Percentiles rank a stretch among this genome's conserved stretches.
These are phyloP conservation scores for Erpornis zantholeuca DNA, from an alignment of 2,113 vertebrate species.

Conservation along the genomic window DNA sequence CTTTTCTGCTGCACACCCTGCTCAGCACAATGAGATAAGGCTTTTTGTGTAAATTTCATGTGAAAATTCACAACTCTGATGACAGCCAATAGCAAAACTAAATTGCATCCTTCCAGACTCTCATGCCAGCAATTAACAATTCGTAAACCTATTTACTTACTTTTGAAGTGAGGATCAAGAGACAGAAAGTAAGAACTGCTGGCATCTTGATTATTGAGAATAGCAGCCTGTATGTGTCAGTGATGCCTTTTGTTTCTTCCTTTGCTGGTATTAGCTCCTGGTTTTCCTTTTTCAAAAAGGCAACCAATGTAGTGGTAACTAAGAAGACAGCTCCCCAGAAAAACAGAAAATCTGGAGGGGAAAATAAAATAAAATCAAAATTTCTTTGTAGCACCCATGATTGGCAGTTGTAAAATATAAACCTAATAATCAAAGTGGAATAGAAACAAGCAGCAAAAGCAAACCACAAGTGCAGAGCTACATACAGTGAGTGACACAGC, in stretches of 20 bases:
- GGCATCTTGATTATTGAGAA: conserved; percentile 94
- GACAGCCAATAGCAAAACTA: background rate
- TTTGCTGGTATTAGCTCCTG: conserved; percentile 66
- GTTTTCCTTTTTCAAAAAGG: conserved; percentile 90
- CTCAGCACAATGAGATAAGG: fast-evolving
- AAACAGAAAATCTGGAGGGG: conserved; percentile 88
- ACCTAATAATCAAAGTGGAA: background rate
- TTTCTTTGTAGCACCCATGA: background rate
- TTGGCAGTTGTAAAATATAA: background rate
- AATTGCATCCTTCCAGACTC: background rate
- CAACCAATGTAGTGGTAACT: conserved; percentile 92
- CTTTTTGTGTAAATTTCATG: background rate
- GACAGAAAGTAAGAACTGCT: conserved; percentile 89
- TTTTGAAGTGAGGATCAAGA: conserved; percentile 92
- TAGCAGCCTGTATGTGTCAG: conserved; percentile 90
- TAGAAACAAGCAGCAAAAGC: background rate
- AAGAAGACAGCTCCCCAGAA: conserved; percentile 95
- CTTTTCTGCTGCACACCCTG: background rate
- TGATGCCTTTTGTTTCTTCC: conserved; percentile 89
- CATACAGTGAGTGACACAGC: background rate
- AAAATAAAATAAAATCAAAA: background rate
- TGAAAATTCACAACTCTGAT: background rate
- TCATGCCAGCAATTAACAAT: background rate
- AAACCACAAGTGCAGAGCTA: background rate
- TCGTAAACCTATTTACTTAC: conserved; percentile 60